Base-by-base conservation (phyloP, 2,797 vertebrate genomes). In the Choloepus didactylus region DNA sequence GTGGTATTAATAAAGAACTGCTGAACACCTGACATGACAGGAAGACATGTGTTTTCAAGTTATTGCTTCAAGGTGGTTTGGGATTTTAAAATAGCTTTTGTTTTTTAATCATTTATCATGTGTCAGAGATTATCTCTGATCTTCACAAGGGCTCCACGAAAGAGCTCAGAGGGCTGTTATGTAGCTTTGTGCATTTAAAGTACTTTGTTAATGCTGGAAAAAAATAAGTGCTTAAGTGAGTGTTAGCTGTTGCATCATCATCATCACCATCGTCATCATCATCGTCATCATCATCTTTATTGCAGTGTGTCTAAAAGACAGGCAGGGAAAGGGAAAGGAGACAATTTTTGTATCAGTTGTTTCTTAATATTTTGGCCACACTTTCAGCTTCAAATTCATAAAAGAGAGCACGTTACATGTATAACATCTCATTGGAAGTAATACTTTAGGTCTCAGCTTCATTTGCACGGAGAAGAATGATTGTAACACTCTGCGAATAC, bases 1-100 rank as follows among this genome's bases (percentile, higher is more conserved):
- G 5, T 18, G 23, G 19, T 46, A 54, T 89, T 75, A 92, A 82
- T 93, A 83, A 93, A 81, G 95, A 75, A 95, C 44, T 59, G 38
- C 29, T 69, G 46, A 87, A 76, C 86, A 89, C 46, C 11, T 25
- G 41, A 72, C 9, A 6, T 25, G 35, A 64, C 19, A 27, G 15
- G 29, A 44, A 80, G 84, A 73, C 27, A 2, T 79, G 59, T 29
- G 64, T 62, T 93, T 85, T 88, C 86, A 38, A 86, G 60, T 76
- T 83, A 56, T 15, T 79, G 64, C 70, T 38, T 89, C 64, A 46
- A 56, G 35, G 19, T 66, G 29, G 54, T 56, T 92, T 81, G 66
- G 54, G 35, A 70, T 91, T 59, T 75, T n/a, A 8, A 4, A 49
- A 54, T 54, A 72, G 15, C 23, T 35, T 82, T 88, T 92, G 56